phyloP scores from a whole-genome alignment of 2,113 vertebrate species.

The Lycocorax pyrrhopterus region DNA sequence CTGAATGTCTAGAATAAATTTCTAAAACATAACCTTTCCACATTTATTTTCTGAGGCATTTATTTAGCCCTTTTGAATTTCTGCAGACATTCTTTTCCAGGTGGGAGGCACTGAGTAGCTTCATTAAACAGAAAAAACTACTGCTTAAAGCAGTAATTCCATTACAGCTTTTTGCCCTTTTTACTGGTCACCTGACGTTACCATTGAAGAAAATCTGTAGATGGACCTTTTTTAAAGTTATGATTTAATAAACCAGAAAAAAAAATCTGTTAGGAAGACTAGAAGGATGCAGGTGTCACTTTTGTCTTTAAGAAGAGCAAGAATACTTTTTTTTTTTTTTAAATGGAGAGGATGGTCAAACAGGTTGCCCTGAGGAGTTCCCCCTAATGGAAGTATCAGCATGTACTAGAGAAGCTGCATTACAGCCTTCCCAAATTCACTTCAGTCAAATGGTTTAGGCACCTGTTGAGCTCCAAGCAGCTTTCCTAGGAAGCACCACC shows the following conservation, averaged over 20 bases:
- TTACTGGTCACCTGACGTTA: neutral
- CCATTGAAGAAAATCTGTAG: neutral
- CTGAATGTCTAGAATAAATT: slow-evolving; percentile 13
- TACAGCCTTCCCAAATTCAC: neutral
- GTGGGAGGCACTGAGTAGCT: neutral
- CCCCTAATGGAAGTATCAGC: neutral
- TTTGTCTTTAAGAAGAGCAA: neutral
- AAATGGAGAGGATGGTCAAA: neutral
- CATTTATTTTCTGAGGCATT: slow-evolving; percentile 8
- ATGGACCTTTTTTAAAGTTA: neutral
- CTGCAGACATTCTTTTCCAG: neutral
- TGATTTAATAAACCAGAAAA: neutral
- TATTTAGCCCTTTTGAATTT: slow-evolving; percentile 5
- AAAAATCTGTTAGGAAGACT: neutral
- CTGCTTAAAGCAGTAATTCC: neutral
- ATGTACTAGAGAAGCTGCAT: neutral
- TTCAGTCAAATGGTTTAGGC: neutral
- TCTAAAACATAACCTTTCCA: slow-evolving; percentile 17
- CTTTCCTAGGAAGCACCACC: neutral
- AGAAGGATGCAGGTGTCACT: neutral
- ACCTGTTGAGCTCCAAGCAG: neutral
- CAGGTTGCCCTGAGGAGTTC: neutral
- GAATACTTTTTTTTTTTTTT: neutral
- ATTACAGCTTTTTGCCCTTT: neutral
- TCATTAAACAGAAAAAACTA: neutral